Conservation (phyloP, 2,797 vertebrate species). For the Leontocebus nigricollis region DNA sequence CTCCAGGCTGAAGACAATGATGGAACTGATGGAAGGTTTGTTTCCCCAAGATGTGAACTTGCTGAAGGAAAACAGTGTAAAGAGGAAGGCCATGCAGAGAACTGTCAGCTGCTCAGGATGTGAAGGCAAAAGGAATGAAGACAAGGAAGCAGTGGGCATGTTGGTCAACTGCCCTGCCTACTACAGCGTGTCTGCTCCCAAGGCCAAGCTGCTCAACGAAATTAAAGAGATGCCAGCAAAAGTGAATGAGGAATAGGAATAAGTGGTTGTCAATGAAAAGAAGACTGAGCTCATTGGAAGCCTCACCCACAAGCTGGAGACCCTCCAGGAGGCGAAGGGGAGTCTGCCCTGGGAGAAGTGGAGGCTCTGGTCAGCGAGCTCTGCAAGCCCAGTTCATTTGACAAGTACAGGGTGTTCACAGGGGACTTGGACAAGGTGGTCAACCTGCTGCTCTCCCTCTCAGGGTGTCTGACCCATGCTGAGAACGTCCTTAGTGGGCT, state of each 20-base stretch:
- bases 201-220: slow-evolving; percentile 84
- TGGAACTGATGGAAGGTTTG: slow-evolving; percentile 95
- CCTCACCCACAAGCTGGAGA: slow-evolving; percentile 87
- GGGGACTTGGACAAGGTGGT: slow-evolving; percentile 97
- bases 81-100: slow-evolving; percentile 83
- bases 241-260: slow-evolving; percentile 84
- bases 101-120: not conserved
- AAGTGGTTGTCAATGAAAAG: slow-evolving; percentile 87
- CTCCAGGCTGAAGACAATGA: slow-evolving; percentile 90
- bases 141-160: slow-evolving; percentile 70
- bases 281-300: slow-evolving; percentile 90
- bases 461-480: slow-evolving; percentile 92
- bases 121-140: slow-evolving; percentile 81
- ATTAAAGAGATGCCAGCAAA: slow-evolving; percentile 84
- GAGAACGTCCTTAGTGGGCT: slow-evolving; percentile 89
- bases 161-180: slow-evolving; percentile 83
- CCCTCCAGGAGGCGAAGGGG: slow-evolving; percentile 90
- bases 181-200: slow-evolving; percentile 85
- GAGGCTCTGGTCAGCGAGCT: slow-evolving; percentile 88
- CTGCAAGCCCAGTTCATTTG: slow-evolving; percentile 94
- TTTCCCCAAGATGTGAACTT: slow-evolving; percentile 85
- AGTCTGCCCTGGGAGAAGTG: slow-evolving; percentile 88
- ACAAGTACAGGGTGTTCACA: slow-evolving; percentile 96
- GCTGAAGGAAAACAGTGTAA: slow-evolving; percentile 78
- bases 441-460: slow-evolving; percentile 97